Percentiles rank a stretch among this genome's conserved stretches.
Conservation (phyloP, 2,113 vertebrate genomes). For the Zeus faber region DNA sequence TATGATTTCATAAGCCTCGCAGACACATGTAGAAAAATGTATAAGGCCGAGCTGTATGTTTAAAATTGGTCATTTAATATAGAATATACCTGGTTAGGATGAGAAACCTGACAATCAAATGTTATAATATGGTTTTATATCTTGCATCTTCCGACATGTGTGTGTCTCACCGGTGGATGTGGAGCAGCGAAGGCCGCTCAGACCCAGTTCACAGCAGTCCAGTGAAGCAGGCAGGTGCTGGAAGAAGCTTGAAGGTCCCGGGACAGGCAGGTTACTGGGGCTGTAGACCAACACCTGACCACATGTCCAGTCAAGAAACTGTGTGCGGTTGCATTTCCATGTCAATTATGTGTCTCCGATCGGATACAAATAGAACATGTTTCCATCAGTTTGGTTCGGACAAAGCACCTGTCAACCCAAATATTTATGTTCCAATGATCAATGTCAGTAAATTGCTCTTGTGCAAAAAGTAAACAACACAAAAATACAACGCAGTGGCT, state of each 20-base stretch:
- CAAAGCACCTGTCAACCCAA: no score
- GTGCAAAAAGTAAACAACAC: no score
- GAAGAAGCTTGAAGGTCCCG: constrained; percentile 61
- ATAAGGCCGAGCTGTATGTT: neutral
- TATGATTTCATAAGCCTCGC: no score
- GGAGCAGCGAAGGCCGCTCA: constrained; percentile 48
- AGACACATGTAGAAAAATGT: neutral
- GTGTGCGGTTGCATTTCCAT: constrained; percentile 1
- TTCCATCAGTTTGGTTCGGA: neutral
- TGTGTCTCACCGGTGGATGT: constrained; percentile 36
- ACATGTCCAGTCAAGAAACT: constrained; percentile 68
- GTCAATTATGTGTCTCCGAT: no score
- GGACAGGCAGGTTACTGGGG: constrained; percentile 77
- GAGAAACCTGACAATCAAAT: neutral
- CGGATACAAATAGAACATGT: no score
- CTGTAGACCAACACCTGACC: constrained; percentile 76
- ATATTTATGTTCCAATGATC: no score
- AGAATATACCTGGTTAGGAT: neutral
- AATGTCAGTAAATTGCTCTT: no score
- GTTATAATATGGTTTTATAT: neutral
- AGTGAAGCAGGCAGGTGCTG: constrained; percentile 61
- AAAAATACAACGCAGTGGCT: no score
- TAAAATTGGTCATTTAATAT: neutral
- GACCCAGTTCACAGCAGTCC: constrained; percentile 69
- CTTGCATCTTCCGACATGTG: neutral